phyloP scores from a whole-genome alignment of 1,140 invertebrate genomes.

The Hormaphis cornu region DNA sequence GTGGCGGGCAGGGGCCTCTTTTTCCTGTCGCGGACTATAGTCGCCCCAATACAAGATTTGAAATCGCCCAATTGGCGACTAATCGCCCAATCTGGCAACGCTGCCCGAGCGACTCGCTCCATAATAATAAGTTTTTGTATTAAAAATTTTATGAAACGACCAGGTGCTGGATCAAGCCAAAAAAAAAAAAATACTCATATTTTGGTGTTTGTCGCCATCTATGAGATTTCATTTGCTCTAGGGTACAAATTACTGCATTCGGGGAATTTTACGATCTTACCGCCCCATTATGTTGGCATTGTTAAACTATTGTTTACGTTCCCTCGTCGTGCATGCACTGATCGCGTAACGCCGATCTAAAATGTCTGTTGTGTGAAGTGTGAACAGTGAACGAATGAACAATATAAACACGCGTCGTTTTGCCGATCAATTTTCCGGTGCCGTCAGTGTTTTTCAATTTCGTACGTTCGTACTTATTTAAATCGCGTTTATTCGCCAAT shows the following conservation, averaged over 20 bases:
- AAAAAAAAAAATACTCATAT: no score
- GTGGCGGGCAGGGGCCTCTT: no score
- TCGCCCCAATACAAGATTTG: no score
- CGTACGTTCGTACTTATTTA: not conserved
- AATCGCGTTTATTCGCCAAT: not conserved
- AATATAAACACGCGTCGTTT: constrained; percentile 29
- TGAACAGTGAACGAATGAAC: not conserved
- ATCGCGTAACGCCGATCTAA: constrained; percentile 20
- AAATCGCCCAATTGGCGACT: no score
- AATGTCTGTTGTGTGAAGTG: constrained; percentile 30
- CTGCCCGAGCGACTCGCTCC: no score
- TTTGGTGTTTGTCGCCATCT: not conserved
- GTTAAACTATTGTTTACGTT: constrained; percentile 9
- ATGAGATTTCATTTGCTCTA: no score
- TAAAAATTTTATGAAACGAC: no score
- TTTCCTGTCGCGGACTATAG: no score
- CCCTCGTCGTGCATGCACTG: constrained; percentile 6
- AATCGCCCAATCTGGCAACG: no score
- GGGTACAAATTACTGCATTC: not conserved
- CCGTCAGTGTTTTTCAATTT: not conserved
- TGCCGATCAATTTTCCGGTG: not conserved
- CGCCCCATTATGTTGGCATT: not conserved
- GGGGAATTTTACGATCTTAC: not conserved
- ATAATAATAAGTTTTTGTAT: no score
- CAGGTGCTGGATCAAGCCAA: no score